A percentile compares a stretch with the other conserved stretches of the same genome.
Conservation (phyloP, 2,113 vertebrate genomes). For the Sialia sialis region DNA sequence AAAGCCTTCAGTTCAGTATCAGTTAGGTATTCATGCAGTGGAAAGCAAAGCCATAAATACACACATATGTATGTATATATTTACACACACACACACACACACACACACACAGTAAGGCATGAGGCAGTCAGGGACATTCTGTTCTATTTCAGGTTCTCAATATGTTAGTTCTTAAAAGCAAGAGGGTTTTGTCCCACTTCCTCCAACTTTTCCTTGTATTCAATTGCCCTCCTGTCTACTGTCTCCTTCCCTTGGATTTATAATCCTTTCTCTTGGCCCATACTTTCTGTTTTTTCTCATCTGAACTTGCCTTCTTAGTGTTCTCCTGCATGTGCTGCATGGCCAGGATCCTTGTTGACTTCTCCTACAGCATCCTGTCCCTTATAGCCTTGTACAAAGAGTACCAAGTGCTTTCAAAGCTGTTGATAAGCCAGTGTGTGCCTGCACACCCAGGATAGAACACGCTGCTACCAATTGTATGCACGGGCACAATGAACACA, state of each 20-base stretch:
- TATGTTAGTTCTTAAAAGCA: neutral
- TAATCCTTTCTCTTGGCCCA: neutral
- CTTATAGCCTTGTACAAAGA: neutral
- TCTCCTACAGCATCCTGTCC: neutral
- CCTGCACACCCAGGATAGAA: neutral
- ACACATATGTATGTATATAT: neutral
- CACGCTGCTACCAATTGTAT: neutral
- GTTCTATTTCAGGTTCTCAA: neutral
- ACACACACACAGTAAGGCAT: neutral
- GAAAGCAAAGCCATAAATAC: neutral
- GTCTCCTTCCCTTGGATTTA: neutral
- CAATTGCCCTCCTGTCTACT: neutral
- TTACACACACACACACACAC: fast-evolving
- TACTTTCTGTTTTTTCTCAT: neutral
- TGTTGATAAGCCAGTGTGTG: neutral
- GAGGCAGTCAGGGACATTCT: neutral
- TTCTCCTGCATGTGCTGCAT: neutral
- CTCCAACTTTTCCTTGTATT: neutral
- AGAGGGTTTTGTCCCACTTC: neutral
- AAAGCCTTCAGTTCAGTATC: neutral
- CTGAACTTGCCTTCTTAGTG: neutral
- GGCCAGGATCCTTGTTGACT: neutral
- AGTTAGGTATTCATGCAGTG: neutral
- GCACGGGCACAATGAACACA: neutral
- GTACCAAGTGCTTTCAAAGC: neutral